Conservation (phyloP, 2,113 vertebrate genomes). For the Pluvianellus socialis region DNA sequence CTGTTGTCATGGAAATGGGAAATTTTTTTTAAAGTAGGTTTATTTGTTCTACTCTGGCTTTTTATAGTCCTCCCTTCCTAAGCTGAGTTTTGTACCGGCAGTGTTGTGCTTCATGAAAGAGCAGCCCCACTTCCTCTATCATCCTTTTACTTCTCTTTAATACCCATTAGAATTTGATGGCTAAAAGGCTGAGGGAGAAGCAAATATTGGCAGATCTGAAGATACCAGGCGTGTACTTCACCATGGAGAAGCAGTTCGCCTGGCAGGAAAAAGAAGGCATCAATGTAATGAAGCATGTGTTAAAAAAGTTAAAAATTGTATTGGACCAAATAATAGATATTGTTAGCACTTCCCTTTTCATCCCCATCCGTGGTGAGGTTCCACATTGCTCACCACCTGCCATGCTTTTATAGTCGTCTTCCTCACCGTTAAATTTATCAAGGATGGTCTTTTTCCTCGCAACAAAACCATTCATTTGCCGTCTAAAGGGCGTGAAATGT, state of each 20-base stretch:
- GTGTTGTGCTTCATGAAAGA: slow-evolving; percentile 36
- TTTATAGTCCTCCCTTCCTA: slow-evolving; percentile 65
- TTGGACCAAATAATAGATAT: neutral
- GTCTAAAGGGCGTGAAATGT: neutral
- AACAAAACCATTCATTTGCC: neutral
- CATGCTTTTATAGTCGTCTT: neutral
- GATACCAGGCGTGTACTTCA: neutral
- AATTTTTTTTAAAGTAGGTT: slow-evolving; percentile 33
- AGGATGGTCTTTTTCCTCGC: neutral
- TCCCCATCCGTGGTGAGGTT: neutral
- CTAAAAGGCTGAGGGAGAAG: neutral
- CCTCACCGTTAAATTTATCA: neutral
- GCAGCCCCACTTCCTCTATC: slow-evolving; percentile 1
- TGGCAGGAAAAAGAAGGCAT: neutral
- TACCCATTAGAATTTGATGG: neutral
- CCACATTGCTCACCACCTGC: neutral
- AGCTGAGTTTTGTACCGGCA: slow-evolving; percentile 59
- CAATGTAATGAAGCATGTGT: neutral
- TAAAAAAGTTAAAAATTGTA: neutral
- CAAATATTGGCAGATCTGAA: neutral
- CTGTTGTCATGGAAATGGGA: slow-evolving; percentile 78
- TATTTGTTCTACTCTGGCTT: slow-evolving; percentile 68
- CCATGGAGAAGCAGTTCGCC: neutral
- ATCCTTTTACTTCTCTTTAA: slow-evolving; percentile 22
- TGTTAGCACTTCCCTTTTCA: neutral